Evolutionary conservation across 2,888 invertebrate genomes (phyloP).

Genomic region (Oscheius sp.): DNA sequence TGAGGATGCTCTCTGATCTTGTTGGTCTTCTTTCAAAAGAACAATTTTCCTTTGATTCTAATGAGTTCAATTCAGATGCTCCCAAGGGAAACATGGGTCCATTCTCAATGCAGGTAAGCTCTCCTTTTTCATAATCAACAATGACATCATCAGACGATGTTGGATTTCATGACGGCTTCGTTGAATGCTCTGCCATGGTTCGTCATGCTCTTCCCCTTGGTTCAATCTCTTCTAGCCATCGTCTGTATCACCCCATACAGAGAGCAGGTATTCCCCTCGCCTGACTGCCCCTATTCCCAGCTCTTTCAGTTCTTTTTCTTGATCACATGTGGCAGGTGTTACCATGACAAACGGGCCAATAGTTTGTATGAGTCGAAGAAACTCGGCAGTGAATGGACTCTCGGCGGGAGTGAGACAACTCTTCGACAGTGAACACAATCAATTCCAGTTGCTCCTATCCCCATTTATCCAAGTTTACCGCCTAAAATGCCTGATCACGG

Average conservation of each 20-base stretch:
- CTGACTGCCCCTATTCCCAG: not conserved
- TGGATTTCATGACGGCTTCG: slow-evolving; percentile 48
- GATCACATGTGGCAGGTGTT: slow-evolving; percentile 29
- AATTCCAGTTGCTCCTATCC: slow-evolving; percentile 18
- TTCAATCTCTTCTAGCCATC: slow-evolving; percentile 48
- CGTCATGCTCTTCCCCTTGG: slow-evolving; percentile 56
- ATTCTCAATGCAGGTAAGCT: not conserved
- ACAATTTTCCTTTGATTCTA: not conserved
- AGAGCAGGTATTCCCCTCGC: slow-evolving; percentile 43
- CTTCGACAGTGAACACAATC: too few species aligned
- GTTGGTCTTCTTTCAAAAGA: not conserved
- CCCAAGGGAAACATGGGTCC: not conserved
- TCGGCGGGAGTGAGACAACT: slow-evolving; percentile 21
- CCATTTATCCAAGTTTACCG: not conserved
- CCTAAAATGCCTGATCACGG: not conserved
- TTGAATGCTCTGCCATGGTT: slow-evolving; percentile 56
- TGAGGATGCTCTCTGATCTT: not conserved
- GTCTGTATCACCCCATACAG: slow-evolving; percentile 51
- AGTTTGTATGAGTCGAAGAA: too few species aligned
- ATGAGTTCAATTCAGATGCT: not conserved
- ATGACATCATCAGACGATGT: slow-evolving; percentile 7
- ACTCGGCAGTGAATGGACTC: slow-evolving; percentile 11
- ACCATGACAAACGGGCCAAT: not conserved
- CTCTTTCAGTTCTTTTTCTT: slow-evolving; percentile 40
- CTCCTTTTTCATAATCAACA: too few species aligned